Conservation (phyloP, 1,140 invertebrate genomes). For the Cherax destructor region DNA sequence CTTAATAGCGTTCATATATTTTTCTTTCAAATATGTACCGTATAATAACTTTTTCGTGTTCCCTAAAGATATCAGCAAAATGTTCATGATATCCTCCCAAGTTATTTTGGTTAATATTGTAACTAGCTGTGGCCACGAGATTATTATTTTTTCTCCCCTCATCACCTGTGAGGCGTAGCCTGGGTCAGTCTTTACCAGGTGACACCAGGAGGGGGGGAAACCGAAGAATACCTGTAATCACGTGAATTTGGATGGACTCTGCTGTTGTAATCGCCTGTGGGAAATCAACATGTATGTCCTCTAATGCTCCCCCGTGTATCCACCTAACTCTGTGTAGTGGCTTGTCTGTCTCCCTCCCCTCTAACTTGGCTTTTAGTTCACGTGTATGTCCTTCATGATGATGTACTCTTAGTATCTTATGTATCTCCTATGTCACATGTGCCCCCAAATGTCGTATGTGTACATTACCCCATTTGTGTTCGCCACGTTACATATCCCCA, state of each 20-base stretch:
- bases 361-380: not conserved
- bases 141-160: not conserved
- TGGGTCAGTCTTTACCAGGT: too few species aligned
- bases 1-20: not conserved
- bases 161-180: too few species aligned
- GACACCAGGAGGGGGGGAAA: not conserved
- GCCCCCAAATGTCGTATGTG: not conserved
- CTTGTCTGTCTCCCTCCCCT: not conserved
- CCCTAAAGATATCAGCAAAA: not conserved
- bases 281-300: not conserved
- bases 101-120: not conserved
- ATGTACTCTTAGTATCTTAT: not conserved
- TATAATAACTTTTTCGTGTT: not conserved
- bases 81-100: not conserved
- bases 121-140: not conserved
- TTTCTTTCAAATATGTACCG: not conserved
- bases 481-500: not conserved
- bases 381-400: not conserved
- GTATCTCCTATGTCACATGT: not conserved
- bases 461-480: not conserved
- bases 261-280: constrained; percentile 11
- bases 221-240: not conserved
- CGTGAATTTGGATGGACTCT: not conserved
- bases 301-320: too few species aligned
- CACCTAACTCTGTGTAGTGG: not conserved